These are phyloP conservation scores for Marcusenius ussheri DNA, from an alignment of 2,113 vertebrate genomes.

Conservation along the genomic window DNA sequence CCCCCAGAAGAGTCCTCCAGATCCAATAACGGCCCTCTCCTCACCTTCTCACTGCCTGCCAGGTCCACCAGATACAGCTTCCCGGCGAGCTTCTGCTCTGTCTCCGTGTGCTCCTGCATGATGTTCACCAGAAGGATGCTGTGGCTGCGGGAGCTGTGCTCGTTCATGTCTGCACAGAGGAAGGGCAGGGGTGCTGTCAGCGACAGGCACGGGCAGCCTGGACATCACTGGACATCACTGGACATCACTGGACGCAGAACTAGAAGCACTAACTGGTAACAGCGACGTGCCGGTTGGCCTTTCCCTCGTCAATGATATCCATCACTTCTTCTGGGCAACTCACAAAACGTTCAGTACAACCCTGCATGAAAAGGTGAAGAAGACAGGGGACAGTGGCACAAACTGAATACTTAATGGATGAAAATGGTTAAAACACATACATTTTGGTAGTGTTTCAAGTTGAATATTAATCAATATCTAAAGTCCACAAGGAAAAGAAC, in stretches of 20 bases:
- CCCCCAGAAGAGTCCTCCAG: not conserved
- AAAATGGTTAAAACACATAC: not conserved
- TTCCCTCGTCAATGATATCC: constrained; percentile 83
- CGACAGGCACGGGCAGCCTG: not conserved
- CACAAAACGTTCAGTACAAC: constrained; percentile 84
- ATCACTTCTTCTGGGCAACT: constrained; percentile 85
- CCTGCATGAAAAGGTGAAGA: constrained; percentile 49
- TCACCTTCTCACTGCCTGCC: constrained; percentile 85
- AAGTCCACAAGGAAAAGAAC: not conserved
- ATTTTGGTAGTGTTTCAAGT: not conserved
- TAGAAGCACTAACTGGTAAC: constrained; percentile 73
- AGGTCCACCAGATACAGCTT: constrained; percentile 86
- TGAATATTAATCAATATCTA: not conserved
- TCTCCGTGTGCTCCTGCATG: constrained; percentile 85
- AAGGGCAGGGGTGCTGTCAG: not conserved
- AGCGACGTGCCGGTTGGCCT: constrained; percentile 80
- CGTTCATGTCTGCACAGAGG: constrained; percentile 75
- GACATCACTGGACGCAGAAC: not conserved
- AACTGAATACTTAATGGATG: not conserved
- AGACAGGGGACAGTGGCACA: not conserved
- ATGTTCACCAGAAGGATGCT: constrained; percentile 92
- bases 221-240: not conserved
- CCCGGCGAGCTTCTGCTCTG: constrained; percentile 81
- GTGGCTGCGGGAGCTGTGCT: constrained; percentile 85
- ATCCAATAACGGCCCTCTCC: not conserved